phyloP scores from a whole-genome alignment of 2,797 vertebrate genomes.

The Xerus rutilus region DNA sequence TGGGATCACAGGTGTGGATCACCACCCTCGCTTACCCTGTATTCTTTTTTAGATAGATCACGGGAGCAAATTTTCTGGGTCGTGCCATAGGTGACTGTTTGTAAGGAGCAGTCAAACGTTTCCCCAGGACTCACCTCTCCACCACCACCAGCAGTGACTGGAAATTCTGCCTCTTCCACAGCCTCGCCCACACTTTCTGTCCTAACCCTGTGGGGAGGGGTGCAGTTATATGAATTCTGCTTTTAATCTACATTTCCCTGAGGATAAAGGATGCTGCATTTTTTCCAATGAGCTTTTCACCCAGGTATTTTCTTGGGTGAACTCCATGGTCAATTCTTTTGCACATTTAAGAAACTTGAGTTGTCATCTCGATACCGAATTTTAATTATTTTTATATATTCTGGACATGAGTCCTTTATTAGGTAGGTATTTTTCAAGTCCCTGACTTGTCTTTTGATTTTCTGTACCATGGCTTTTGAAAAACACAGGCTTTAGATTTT shows the following conservation, averaged over 20 bases:
- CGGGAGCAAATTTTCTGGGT: background rate
- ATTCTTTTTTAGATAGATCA: too few species aligned
- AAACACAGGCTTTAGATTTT: background rate
- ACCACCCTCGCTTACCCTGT: rapidly evolving
- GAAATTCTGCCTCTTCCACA: background rate
- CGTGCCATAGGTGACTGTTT: too few species aligned
- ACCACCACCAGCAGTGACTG: rapidly evolving
- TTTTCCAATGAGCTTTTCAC: too few species aligned
- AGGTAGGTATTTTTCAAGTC: background rate
- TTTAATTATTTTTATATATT: background rate
- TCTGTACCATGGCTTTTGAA: background rate
- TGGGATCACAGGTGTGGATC: too few species aligned
- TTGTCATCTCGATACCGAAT: background rate
- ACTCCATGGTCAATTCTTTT: background rate
- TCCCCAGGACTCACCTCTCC: background rate
- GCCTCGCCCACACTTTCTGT: background rate
- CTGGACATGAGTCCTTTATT: background rate
- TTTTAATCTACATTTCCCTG: background rate
- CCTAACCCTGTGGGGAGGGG: background rate
- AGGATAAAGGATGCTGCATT: background rate
- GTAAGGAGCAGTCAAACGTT: background rate
- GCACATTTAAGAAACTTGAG: background rate
- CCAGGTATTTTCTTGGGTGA: background rate
- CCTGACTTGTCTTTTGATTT: background rate
- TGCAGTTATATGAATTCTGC: background rate